Conservation (phyloP, 2,888 invertebrate genomes). For the Meganola albula region DNA sequence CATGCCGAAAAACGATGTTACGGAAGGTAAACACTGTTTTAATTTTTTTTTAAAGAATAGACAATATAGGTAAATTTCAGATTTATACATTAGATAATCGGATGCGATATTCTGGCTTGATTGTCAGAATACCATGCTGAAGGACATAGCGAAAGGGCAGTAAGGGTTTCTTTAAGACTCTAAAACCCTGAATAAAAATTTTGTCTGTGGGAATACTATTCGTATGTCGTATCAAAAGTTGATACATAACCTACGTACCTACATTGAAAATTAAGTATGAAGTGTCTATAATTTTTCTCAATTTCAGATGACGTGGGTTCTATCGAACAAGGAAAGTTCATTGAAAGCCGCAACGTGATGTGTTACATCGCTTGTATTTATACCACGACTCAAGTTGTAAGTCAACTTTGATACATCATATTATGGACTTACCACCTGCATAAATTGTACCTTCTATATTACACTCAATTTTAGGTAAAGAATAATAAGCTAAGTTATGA, state of each 20-base stretch:
- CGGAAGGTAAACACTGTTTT: constrained; percentile 69
- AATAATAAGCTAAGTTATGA: constrained; percentile 58
- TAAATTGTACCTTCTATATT: neutral
- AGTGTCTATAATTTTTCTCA: neutral
- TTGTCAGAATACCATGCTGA: no score
- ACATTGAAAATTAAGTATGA: no score
- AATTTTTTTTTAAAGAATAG: neutral
- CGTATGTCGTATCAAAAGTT: no score
- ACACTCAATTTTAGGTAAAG: constrained; percentile 42
- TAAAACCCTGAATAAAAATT: no score
- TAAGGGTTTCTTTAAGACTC: no score
- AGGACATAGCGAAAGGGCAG: no score
- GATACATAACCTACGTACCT: no score
- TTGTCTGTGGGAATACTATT: no score
- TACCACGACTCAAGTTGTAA: constrained; percentile 56
- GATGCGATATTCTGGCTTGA: no score
- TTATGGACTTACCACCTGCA: neutral
- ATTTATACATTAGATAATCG: no score
- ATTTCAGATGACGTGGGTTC: constrained; percentile 56
- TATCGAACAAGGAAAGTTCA: constrained; percentile 62
- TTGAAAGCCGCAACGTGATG: constrained; percentile 62
- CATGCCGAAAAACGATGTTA: constrained; percentile 78
- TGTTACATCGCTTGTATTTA: constrained; percentile 66
- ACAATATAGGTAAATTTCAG: no score
- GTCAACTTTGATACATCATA: constrained; percentile 23